Percentiles rank a stretch among this genome's conserved stretches.
Conservation (phyloP, 2,888 invertebrate species). For the Melanostoma scalare region DNA sequence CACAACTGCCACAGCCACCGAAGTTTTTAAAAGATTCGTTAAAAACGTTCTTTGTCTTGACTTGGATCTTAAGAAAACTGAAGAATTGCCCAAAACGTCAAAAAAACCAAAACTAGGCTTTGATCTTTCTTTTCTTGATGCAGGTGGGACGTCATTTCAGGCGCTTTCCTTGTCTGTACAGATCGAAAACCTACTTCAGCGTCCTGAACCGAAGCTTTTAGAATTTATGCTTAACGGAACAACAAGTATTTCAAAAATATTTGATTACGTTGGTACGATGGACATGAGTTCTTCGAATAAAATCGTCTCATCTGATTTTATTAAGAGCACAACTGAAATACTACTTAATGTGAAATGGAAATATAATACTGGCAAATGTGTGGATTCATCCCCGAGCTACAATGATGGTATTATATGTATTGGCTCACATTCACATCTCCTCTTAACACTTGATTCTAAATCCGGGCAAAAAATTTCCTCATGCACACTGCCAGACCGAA, state of each 20-base stretch:
- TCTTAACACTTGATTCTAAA: conserved; percentile 84
- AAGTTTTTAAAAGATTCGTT: conserved; percentile 84
- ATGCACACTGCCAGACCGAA: conserved; percentile 85
- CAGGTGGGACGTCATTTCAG: conserved; percentile 79
- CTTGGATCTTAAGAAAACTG: conserved; percentile 30
- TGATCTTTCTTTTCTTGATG: conserved; percentile 74
- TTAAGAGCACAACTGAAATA: neutral
- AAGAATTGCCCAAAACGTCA: neutral
- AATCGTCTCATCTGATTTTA: neutral
- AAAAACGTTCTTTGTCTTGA: conserved; percentile 77
- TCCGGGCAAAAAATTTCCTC: conserved; percentile 83
- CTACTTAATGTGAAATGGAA: conserved; percentile 36
- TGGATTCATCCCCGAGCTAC: conserved; percentile 89
- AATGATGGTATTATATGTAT: conserved; percentile 83
- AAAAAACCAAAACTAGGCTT: conserved; percentile 43
- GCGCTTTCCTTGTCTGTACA: conserved; percentile 78
- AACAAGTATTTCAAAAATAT: conserved; percentile 73
- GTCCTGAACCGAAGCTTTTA: conserved; percentile 75
- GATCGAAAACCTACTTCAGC: conserved; percentile 75
- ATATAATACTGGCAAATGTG: conserved; percentile 85
- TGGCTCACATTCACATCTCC: conserved; percentile 89
- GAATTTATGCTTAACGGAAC: conserved; percentile 76
- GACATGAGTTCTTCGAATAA: neutral
- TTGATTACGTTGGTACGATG: conserved; percentile 60
- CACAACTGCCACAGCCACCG: conserved; percentile 80